Percentiles rank a stretch among this genome's conserved stretches.
Evolutionary conservation across 2,888 invertebrate genomes (phyloP).

Genomic region (Malacosoma neustria): DNA sequence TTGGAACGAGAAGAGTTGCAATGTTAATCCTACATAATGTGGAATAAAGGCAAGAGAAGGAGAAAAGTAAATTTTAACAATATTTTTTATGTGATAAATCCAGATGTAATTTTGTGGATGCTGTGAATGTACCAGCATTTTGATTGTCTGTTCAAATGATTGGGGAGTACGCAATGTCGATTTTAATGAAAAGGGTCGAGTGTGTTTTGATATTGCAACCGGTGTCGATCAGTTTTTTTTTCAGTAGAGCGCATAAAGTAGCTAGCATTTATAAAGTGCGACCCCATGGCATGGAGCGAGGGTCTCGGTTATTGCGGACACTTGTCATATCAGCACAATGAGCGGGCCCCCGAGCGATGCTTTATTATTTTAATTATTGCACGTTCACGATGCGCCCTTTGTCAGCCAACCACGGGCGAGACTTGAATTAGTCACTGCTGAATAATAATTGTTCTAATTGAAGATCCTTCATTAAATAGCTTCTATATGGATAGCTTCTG

Average conservation of each 20-base stretch:
- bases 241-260: constrained; percentile 10
- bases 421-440: constrained; percentile 40
- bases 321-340: constrained; percentile 71
- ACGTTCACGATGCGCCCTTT: constrained; percentile 58
- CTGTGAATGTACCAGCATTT: no score
- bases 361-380: constrained; percentile 75
- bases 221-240: no score
- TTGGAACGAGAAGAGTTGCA: no score
- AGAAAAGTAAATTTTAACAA: no score
- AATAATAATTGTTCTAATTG: constrained; percentile 49
- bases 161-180: no score
- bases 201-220: no score
- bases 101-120: no score
- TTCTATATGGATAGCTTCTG: constrained; percentile 12
- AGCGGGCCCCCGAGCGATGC: constrained; percentile 40
- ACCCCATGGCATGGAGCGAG: constrained; percentile 29
- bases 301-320: constrained; percentile 64
- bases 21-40: no score
- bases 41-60: no score
- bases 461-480: constrained; percentile 32
- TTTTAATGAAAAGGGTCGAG: no score
- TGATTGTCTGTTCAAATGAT: no score
- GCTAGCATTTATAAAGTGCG: constrained; percentile 9
- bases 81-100: no score
- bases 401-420: constrained; percentile 38